Evolutionary conservation across 2,888 invertebrate species (phyloP), one percentile per base, ranked within the genome.

Genomic region (Lepeophtheirus nordmannii): DNA sequence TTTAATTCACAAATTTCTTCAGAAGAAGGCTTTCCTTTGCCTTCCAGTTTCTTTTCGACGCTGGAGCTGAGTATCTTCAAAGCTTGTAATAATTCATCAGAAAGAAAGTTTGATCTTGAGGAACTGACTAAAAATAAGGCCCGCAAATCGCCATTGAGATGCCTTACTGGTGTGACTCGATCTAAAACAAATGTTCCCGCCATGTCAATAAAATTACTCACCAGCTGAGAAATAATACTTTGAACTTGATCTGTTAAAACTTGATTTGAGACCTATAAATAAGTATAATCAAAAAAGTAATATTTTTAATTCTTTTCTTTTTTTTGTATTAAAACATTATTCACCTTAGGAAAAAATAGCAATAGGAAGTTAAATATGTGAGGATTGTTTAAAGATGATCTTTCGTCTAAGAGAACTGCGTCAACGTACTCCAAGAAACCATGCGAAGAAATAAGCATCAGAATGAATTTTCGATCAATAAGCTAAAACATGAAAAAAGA

Each of bases 351-450:
- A 74, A 92, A 89, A 74, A 89, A 91, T 68, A 87, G 85, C 72
- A 85, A 85, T 75, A 92, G 81, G 75, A 93, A 92, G 73, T 87
- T 86, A 75, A 87, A 87, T 72, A 92, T 88, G 72, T 85, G 82
- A 65, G 85, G 84, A 72, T 89, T 87, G 70, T 86, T 89, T 11
- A 93, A 79, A 12, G 89, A 89, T 68, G 84, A 82, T 70, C 92
- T 80, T 76, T 93, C 92, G 74, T 92, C 91, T 65, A 89, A 76
- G 60, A 93, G 77, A 23, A 92, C 83, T n/a, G 89, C 85, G 74
- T 92, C 91, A 68, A 91, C 83, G 74, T 92, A 93, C 75, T 92
- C 92, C 41, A 87, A 83, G 70, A 91, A 83, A 72, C 86, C 86
- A 72, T 83, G 86, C 74, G 87, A 89, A 69, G 85, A 85, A 62